phyloP scores from a whole-genome alignment of 1,140 invertebrate genomes.

The Stratiolaelaps scimitus region DNA sequence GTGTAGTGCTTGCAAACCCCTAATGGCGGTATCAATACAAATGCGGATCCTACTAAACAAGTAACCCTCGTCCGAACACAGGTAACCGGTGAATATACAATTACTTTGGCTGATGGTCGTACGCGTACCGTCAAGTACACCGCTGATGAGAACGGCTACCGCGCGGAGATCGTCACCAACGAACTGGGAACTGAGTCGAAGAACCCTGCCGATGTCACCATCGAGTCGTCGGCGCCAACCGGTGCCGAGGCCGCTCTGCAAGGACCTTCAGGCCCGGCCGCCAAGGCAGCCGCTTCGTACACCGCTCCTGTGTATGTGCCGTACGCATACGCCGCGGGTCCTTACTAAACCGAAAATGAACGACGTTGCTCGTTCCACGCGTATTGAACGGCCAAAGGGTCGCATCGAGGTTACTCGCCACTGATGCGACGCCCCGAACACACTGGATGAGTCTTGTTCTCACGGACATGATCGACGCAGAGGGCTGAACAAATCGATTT shows the following conservation, averaged over 20 bases:
- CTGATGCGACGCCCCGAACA: too few relatives aligned
- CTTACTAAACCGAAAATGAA: too few relatives aligned
- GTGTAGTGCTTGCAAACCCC: too few relatives aligned
- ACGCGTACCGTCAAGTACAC: slow-evolving; percentile 32
- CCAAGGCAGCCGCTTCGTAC: slow-evolving; percentile 6
- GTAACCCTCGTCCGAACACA: not conserved
- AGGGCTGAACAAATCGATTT: too few relatives aligned
- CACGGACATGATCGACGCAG: too few relatives aligned
- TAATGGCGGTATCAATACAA: too few relatives aligned
- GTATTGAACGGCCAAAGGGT: too few relatives aligned
- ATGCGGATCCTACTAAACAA: slow-evolving; percentile 20
- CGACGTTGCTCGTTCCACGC: too few relatives aligned
- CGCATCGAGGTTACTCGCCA: too few relatives aligned
- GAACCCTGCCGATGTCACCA: slow-evolving; percentile 32
- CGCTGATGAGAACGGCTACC: slow-evolving; percentile 31
- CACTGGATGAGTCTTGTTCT: too few relatives aligned
- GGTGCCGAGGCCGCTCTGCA: slow-evolving; percentile 19
- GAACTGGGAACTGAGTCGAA: slow-evolving; percentile 34
- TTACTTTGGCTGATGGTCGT: slow-evolving; percentile 28
- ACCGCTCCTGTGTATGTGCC: not conserved
- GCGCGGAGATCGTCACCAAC: slow-evolving; percentile 32
- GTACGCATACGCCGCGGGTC: slow-evolving; percentile 1
- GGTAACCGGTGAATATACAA: slow-evolving; percentile 29
- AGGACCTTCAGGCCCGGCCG: not conserved
- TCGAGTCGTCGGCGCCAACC: slow-evolving; percentile 31